phyloP scores from a whole-genome alignment of 2,113 vertebrate genomes.

The Campylorhamphus procurvoides region DNA sequence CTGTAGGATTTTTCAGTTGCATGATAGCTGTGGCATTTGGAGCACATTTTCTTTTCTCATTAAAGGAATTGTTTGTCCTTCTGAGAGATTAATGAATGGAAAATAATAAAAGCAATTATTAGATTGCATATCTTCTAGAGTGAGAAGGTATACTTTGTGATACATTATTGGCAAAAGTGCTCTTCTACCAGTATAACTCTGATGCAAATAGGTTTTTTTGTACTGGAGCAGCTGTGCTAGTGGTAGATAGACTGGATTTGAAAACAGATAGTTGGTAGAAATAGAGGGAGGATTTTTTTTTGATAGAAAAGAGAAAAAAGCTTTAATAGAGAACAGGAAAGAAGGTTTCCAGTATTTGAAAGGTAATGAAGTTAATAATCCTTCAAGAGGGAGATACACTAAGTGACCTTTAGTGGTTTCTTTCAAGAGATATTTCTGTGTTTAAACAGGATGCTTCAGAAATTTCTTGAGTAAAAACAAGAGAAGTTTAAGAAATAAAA shows the following conservation, averaged over 20 bases:
- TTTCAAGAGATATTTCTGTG: background rate
- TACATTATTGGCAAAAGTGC: background rate
- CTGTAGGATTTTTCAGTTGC: background rate
- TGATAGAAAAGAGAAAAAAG: background rate
- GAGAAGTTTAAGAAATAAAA: background rate
- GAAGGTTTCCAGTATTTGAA: background rate
- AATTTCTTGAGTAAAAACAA: background rate
- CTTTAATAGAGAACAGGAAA: background rate
- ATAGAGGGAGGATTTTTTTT: background rate
- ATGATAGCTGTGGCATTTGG: background rate
- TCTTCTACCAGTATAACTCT: background rate
- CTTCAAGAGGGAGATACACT: background rate
- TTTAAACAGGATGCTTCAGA: background rate
- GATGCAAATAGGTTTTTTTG: background rate
- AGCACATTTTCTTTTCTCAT: background rate
- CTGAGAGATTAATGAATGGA: background rate
- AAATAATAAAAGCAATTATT: background rate
- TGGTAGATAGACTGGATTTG: background rate
- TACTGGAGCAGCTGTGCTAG: background rate
- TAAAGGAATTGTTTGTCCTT: background rate
- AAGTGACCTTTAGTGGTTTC: background rate
- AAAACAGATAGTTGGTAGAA: background rate
- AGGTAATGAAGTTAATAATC: background rate
- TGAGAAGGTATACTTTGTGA: background rate
- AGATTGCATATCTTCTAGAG: background rate